Percentiles rank a stretch among this genome's conserved stretches.
These are phyloP conservation scores for Drosophila simulans DNA, from an alignment of 1,140 invertebrate species.

Conservation along the genomic window DNA sequence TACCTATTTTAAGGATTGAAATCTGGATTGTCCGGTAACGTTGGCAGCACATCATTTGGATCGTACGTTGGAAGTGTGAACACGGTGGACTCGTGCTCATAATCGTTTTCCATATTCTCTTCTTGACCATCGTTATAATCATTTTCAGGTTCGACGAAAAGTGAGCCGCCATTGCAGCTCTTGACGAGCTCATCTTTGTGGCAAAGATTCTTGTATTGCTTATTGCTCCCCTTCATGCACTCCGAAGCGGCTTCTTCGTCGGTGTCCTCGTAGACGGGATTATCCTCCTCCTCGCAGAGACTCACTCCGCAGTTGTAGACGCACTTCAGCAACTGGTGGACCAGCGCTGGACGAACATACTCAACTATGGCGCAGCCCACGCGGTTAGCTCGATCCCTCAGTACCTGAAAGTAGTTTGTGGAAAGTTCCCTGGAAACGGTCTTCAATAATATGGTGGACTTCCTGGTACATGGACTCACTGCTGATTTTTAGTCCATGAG, in stretches of 20 bases:
- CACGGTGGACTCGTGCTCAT: too few species aligned
- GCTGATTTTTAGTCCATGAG: neutral
- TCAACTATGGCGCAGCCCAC: conserved; percentile 19
- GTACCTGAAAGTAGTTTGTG: conserved; percentile 6
- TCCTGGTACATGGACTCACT: neutral
- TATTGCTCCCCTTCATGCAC: neutral
- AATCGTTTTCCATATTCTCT: neutral
- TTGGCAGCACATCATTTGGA: neutral
- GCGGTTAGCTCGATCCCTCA: conserved; percentile 17
- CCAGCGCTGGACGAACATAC: conserved; percentile 3
- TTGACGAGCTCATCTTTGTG: conserved; percentile 1
- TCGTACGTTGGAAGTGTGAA: neutral
- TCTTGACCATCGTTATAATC: neutral
- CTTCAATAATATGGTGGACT: neutral
- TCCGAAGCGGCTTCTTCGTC: neutral
- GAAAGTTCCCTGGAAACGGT: neutral
- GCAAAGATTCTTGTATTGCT: neutral
- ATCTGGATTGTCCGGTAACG: neutral
- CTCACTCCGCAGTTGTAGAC: conserved; percentile 18
- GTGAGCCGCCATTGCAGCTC: neutral
- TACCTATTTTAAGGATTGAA: neutral
- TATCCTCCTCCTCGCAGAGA: neutral
- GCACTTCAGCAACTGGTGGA: conserved; percentile 16
- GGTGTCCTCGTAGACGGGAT: conserved; percentile 17
- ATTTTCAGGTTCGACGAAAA: neutral